Evolutionary conservation across 2,888 invertebrate species (phyloP).

Genomic region (Pecten maximus): DNA sequence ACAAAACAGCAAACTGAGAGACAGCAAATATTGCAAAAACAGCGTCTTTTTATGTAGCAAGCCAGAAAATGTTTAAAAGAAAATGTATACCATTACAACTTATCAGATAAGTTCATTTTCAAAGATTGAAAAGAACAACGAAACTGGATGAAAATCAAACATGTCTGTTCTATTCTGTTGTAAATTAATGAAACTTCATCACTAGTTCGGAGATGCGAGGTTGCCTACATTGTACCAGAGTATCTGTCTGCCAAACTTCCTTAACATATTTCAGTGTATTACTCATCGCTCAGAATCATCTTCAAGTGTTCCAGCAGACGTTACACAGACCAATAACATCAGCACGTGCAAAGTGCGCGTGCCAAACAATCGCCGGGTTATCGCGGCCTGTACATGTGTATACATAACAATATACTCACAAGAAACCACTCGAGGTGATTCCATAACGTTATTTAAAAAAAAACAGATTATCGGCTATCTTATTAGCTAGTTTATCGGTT

Average conservation of each 20-base stretch:
- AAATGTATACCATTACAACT: too few species aligned
- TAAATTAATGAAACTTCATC: neutral
- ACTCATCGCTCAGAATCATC: neutral
- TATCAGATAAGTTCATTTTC: too few species aligned
- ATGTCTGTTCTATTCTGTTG: neutral
- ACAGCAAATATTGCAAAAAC: neutral
- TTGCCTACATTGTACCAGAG: neutral
- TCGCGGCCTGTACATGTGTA: neutral
- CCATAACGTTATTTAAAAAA: neutral
- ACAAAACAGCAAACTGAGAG: too few species aligned
- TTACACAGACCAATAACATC: neutral
- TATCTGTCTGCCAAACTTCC: neutral
- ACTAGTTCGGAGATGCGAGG: neutral
- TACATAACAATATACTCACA: neutral
- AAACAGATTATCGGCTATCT: neutral
- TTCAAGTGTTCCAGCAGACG: neutral
- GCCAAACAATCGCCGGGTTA: slow-evolving; percentile 27
- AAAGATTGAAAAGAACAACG: neutral
- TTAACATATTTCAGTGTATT: neutral
- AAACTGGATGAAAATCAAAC: neutral
- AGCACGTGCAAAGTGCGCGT: slow-evolving; percentile 1
- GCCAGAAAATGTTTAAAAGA: neutral
- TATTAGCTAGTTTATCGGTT: neutral
- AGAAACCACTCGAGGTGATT: neutral
- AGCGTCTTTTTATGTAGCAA: neutral